Evolutionary conservation across 2,113 vertebrate species (phyloP), one percentile per base, ranked within the genome.

Genomic region (Dryoscopus gambensis): DNA sequence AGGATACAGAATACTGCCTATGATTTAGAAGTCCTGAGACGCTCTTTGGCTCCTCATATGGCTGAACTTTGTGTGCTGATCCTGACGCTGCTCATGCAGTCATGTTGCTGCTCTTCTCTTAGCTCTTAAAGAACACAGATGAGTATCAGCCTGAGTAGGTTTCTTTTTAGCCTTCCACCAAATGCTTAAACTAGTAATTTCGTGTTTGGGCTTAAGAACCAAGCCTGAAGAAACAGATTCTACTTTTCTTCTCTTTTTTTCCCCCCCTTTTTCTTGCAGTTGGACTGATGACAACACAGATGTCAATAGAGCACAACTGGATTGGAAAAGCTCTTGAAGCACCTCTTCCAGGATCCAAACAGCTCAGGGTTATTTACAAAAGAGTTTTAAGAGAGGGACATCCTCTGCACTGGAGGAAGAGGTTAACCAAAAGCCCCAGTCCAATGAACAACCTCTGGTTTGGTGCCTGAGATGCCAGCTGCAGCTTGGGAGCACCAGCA

Each of bases 81-180:
- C 49, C 40, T 79, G 28, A 15, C 0, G 0, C 46, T 69, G 7
- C 42, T 76, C 49, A 27, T 79, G 37, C 42, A 35, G 6, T 50
- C 28, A 1, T 5, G 8, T 67, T 88, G 46, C 42, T 80, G 42
- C 67, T 90, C 25, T 49, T 84, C n/a, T 75, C 33, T 81, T 33
- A 55, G 27, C 56, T 44, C 44, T 15, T 49, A 35, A 44, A 59
- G 42, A 62, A n/a, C 35, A 25, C 14, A 64, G 40, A 46, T 64
- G 33, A 70, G 15, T 70, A 55, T 52, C 24, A 56, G 19, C 42
- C 23, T 65, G 76, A 91, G 39, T 42, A 76, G 78, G 53, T 62
- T 95, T 90, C 21, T 50, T 96, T 92, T 87, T 80, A 96, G 94
- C 89, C 92, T 97, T 96, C 88, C 19, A 33, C 9, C 2, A 89